phyloP scores from a whole-genome alignment of 2,113 vertebrate genomes.

The Morone chrysops region DNA sequence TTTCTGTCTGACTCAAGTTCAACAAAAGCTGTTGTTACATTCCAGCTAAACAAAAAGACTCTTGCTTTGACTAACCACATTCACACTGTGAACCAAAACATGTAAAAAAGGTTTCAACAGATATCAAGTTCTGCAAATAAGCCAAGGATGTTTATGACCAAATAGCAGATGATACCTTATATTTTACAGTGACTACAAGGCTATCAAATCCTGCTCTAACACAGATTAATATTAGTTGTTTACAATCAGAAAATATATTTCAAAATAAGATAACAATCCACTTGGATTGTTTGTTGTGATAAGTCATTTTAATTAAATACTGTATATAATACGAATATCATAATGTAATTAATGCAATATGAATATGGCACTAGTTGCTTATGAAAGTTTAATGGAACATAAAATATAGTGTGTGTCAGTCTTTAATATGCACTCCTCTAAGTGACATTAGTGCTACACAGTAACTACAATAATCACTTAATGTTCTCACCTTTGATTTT shows the following conservation, averaged over 20 bases:
- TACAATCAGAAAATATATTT: not conserved
- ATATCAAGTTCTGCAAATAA: slow-evolving; percentile 18
- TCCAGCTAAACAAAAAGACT: slow-evolving; percentile 41
- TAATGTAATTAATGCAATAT: not conserved
- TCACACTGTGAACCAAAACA: slow-evolving; percentile 42
- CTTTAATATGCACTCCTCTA: not conserved
- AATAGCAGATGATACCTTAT: not conserved
- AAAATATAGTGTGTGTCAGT: not conserved
- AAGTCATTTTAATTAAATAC: not conserved
- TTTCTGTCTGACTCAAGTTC: slow-evolving; percentile 7
- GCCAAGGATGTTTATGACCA: slow-evolving; percentile 36
- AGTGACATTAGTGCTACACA: not conserved
- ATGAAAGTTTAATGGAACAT: not conserved
- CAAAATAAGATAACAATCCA: not conserved
- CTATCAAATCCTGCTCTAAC: not conserved
- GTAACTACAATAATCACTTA: no score
- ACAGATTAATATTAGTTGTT: not conserved
- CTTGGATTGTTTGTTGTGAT: slow-evolving; percentile 6
- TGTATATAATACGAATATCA: not conserved
- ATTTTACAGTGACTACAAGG: not conserved
- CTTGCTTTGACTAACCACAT: slow-evolving; percentile 37
- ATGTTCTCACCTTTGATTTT: not conserved
- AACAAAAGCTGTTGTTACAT: not conserved
- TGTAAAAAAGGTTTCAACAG: slow-evolving; percentile 22
- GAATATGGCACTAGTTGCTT: not conserved